Conservation (phyloP, 2,113 vertebrate genomes). For the Choloepus hoffmanni region DNA sequence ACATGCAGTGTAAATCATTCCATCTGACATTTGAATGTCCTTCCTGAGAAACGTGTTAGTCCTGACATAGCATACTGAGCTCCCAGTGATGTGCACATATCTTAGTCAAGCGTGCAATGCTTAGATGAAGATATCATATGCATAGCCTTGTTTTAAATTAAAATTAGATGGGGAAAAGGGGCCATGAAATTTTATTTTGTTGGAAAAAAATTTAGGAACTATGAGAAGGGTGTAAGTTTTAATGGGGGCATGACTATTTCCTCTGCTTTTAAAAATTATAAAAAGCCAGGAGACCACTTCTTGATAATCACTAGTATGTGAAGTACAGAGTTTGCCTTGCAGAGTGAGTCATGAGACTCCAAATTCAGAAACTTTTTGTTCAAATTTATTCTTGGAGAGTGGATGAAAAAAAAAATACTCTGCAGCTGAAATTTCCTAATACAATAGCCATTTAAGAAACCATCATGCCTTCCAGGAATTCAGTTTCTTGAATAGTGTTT, state of each 20-base stretch:
- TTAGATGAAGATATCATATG: not conserved
- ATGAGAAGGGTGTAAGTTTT: not conserved
- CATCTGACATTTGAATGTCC: slow-evolving; percentile 81
- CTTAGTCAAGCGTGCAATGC: not conserved
- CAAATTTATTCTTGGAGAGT: not conserved
- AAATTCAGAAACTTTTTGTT: slow-evolving; percentile 3
- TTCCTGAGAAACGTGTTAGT: slow-evolving; percentile 59
- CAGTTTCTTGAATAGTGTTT: not conserved
- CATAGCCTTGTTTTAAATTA: not conserved
- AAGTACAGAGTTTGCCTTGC: not conserved
- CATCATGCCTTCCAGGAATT: slow-evolving; percentile 15
- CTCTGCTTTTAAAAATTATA: slow-evolving; percentile 7
- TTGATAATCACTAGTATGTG: not conserved
- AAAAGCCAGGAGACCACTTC: not conserved
- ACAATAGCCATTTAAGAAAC: slow-evolving; percentile 42
- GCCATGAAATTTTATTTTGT: not conserved
- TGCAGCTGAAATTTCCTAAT: slow-evolving; percentile 30
- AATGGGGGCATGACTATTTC: not conserved
- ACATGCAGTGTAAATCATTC: slow-evolving; percentile 69
- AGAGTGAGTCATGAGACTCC: not conserved
- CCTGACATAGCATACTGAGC: slow-evolving; percentile 13
- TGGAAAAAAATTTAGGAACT: not conserved
- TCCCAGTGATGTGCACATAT: not conserved
- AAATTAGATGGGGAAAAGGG: not conserved
- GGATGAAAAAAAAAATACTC: not conserved